Evolutionary conservation across 1,140 invertebrate genomes (phyloP).

Genomic region (Pissodes strobi): DNA sequence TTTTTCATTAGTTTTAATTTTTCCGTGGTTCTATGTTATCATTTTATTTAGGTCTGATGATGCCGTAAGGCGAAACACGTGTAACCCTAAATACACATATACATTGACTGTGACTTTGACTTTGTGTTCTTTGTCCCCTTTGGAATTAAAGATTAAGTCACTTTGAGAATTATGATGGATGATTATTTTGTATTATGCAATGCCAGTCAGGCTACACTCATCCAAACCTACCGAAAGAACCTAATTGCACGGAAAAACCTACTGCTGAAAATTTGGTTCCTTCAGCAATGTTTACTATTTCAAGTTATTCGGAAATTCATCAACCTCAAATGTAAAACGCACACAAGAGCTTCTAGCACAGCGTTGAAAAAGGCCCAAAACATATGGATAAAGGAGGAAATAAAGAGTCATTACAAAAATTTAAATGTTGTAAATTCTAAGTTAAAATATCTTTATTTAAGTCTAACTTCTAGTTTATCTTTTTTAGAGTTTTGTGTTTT

Average conservation of each 20-base stretch:
- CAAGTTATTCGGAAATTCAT: not conserved
- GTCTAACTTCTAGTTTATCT: not conserved
- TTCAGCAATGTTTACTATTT: constrained; percentile 2
- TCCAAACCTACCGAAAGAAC: not conserved
- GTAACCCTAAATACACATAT: too few relatives aligned
- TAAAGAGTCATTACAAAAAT: not conserved
- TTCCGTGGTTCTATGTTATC: too few relatives aligned
- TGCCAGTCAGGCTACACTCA: constrained; percentile 6
- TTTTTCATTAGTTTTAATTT: too few relatives aligned
- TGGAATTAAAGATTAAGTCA: too few relatives aligned
- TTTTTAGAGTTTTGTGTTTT: constrained; percentile 1
- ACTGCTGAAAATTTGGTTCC: constrained; percentile 11
- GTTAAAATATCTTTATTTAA: not conserved
- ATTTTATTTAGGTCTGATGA: too few relatives aligned
- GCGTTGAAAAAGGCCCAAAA: not conserved
- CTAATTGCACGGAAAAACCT: constrained; percentile 7
- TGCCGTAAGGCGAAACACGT: too few relatives aligned
- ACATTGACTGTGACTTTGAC: too few relatives aligned
- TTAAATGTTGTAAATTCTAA: not conserved
- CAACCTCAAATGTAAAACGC: not conserved
- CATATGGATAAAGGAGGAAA: not conserved
- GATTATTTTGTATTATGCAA: not conserved
- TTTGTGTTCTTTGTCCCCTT: too few relatives aligned
- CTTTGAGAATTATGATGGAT: too few relatives aligned
- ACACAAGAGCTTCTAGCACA: not conserved